phyloP scores from a whole-genome alignment of 2,113 vertebrate species.

The Procapra przewalskii region DNA sequence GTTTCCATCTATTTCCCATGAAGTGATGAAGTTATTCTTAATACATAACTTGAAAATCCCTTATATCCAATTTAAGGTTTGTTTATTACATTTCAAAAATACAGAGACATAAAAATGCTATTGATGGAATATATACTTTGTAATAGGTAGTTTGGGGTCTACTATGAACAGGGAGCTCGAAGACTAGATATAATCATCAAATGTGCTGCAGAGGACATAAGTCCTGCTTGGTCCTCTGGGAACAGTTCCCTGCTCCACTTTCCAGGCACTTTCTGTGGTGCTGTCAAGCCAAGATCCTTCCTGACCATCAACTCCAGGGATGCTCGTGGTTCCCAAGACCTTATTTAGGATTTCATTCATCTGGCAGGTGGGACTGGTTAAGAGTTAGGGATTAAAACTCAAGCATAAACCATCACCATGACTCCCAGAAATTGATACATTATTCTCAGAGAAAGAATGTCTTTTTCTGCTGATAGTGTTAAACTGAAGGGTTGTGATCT shows the following conservation, averaged over 20 bases:
- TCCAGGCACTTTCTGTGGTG: background rate
- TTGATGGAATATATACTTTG: background rate
- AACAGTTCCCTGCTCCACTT: background rate
- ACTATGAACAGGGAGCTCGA: background rate
- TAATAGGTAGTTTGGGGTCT: background rate
- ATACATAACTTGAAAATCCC: background rate
- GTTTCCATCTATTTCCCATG: too few relatives aligned
- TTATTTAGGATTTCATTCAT: background rate
- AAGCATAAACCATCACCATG: background rate
- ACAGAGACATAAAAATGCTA: background rate
- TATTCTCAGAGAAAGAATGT: background rate
- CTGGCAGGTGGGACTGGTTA: background rate
- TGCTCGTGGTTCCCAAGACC: background rate
- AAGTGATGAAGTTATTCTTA: background rate
- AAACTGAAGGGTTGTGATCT: background rate
- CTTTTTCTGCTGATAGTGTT: background rate
- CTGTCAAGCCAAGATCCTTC: background rate
- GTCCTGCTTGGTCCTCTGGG: background rate
- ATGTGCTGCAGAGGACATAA: background rate
- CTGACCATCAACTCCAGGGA: background rate
- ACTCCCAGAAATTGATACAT: background rate
- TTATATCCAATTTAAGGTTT: background rate
- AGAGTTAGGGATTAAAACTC: background rate
- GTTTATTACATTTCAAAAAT: conserved; percentile 13
- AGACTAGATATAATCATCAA: background rate